These are phyloP conservation scores for Lasioglossum villosulum DNA, from an alignment of 2,888 invertebrate genomes.

Conservation along the genomic window DNA sequence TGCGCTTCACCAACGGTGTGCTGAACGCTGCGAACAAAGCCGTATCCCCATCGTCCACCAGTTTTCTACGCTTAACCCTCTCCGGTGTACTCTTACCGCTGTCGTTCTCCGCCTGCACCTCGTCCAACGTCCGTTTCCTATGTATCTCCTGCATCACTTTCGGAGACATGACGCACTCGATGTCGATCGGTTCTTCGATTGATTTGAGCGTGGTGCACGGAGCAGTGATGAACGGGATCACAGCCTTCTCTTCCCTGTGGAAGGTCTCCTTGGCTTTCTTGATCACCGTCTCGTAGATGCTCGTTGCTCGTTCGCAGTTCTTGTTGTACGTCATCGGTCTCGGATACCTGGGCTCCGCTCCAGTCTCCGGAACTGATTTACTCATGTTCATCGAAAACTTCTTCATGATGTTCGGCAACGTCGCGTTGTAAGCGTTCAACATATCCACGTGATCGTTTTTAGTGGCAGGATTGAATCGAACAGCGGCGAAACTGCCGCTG, in stretches of 20 bases:
- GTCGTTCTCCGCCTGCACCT: conserved; percentile 61
- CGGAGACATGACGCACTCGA: conserved; percentile 75
- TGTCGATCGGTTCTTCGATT: conserved; percentile 56
- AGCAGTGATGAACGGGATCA: conserved; percentile 80
- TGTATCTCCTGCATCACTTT: conserved; percentile 50
- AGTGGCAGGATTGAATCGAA: neutral
- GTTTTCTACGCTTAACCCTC: conserved; percentile 65
- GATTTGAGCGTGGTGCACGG: conserved; percentile 76
- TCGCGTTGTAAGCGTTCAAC: conserved; percentile 78
- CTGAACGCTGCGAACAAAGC: conserved; percentile 71
- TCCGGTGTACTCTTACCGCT: conserved; percentile 34
- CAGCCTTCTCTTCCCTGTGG: conserved; percentile 70
- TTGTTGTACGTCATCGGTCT: conserved; percentile 81
- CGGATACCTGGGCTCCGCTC: conserved; percentile 69
- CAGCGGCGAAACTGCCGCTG: conserved; percentile 49
- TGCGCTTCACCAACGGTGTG: conserved; percentile 80
- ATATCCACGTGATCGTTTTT: conserved; percentile 64
- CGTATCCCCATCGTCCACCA: conserved; percentile 42
- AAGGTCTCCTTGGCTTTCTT: conserved; percentile 79
- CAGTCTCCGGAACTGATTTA: conserved; percentile 34
- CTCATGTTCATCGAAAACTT: conserved; percentile 69
- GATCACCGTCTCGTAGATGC: conserved; percentile 76
- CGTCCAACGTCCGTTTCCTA: conserved; percentile 74
- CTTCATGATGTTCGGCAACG: conserved; percentile 78
- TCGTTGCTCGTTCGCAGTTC: conserved; percentile 60